phyloP scores from a whole-genome alignment of 2,888 invertebrate genomes.

The Stegophylla sp. region DNA sequence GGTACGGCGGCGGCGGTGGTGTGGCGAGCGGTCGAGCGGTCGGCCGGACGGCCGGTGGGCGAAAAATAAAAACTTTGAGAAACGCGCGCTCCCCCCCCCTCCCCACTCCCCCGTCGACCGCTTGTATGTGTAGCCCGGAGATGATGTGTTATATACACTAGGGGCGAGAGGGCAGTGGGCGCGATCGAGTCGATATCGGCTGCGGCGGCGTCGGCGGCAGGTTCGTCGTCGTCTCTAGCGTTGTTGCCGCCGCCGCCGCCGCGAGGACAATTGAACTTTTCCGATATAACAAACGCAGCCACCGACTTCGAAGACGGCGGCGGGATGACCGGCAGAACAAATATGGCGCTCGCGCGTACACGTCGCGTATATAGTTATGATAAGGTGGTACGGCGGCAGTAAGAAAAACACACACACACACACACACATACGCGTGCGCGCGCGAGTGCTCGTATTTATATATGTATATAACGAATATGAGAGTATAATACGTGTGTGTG shows the following conservation, averaged over 20 bases:
- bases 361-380: conserved; percentile 47
- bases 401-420: conserved; percentile 7
- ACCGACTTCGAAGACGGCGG: neutral
- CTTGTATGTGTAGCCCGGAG: neutral
- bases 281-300: conserved; percentile 43
- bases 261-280: conserved; percentile 55
- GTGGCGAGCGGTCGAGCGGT: neutral
- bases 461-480: too few relatives aligned
- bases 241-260: conserved; percentile 14
- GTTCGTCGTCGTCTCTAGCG: conserved; percentile 18
- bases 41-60: neutral
- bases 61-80: conserved; percentile 6
- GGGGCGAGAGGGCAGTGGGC: neutral
- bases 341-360: conserved; percentile 56
- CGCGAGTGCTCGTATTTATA: too few relatives aligned
- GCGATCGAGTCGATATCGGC: conserved; percentile 47
- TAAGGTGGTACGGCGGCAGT: conserved; percentile 39
- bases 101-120: too few relatives aligned
- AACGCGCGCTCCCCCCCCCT: neutral
- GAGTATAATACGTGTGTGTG: too few relatives aligned
- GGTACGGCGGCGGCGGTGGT: neutral
- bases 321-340: conserved; percentile 59
- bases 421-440: neutral
- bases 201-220: conserved; percentile 8
- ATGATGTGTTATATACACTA: neutral